phyloP scores from a whole-genome alignment of 2,888 invertebrate genomes.

The Sylvicola cinctus region DNA sequence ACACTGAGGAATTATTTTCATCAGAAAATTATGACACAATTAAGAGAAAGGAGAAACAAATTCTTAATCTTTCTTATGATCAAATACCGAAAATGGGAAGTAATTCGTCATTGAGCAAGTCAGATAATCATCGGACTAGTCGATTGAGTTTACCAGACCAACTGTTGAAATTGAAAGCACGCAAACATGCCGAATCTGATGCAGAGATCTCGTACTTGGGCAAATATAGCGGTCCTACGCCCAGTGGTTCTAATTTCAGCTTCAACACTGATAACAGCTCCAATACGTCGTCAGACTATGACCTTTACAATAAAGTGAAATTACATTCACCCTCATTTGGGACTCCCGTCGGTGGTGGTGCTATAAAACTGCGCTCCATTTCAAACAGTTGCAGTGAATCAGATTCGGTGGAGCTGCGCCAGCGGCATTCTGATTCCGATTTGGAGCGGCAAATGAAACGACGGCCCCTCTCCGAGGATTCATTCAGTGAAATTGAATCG shows the following conservation, averaged over 20 bases:
- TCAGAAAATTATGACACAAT: slow-evolving; percentile 25
- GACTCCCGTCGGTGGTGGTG: slow-evolving; percentile 16
- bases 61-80: slow-evolving; percentile 19
- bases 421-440: slow-evolving; percentile 26
- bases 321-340: slow-evolving; percentile 18
- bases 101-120: slow-evolving; percentile 19
- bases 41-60: slow-evolving; percentile 15
- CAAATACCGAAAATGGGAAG: slow-evolving; percentile 23
- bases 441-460: slow-evolving; percentile 42
- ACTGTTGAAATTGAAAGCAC: slow-evolving; percentile 14
- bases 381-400: slow-evolving; percentile 16
- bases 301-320: slow-evolving; percentile 22
- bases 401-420: slow-evolving; percentile 34
- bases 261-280: slow-evolving; percentile 25
- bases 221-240: slow-evolving; percentile 11
- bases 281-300: slow-evolving; percentile 23
- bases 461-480: slow-evolving; percentile 55
- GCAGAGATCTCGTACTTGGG: slow-evolving; percentile 1
- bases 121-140: slow-evolving; percentile 17
- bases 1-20: slow-evolving; percentile 32
- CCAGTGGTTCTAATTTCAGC: slow-evolving; percentile 24
- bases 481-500: slow-evolving; percentile 41
- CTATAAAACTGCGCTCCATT: slow-evolving; percentile 9
- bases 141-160: slow-evolving; percentile 24
- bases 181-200: slow-evolving; percentile 8